Base-by-base conservation (phyloP, 2,888 invertebrate species). In the Ephialtes manifestator region DNA sequence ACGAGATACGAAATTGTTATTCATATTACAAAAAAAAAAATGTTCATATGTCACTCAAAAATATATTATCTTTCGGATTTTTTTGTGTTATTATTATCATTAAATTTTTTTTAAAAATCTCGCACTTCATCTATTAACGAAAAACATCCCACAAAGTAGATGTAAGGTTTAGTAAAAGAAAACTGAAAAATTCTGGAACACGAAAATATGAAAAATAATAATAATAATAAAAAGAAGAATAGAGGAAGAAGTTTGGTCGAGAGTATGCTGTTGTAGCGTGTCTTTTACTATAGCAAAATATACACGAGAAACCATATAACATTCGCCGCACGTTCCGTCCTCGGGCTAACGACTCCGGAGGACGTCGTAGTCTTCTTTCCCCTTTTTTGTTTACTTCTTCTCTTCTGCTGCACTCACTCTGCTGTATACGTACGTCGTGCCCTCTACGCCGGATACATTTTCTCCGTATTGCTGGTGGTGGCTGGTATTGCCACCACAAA, bases 281-380 rank as follows among this genome's bases (percentile, higher is more conserved):
- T 43, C 48, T 24, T 28, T 53, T n/a, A 20, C 24, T 43, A n/a
- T 13, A 70, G 75, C 46, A 71, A 75, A 55, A 76, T 75, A 71
- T 70, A 48, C 43, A 67, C 28, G 53, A 5, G 31, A 4, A 53
- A 53, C 53, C 68, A 51, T 80, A 20, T 51, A 81, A 70, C 39
- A 85, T 85, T 63, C 81, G 48, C 55, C 20, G 74, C 84, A 85
- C 84, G 84, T 81, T 78, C 75, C 65, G 48, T 79, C 74, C 70
- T 71, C 78, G 60, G 80, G 58, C 78, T 81, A 79, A 81, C 84
- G 84, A 84, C 81, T 55, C 60, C 46, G 81, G 63, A 81, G 77
- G 81, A 81, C 70, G 78, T 31, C 78, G 53, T 75, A 46, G 70
- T 81, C 75, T 81, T 75, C 48, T 63, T 60, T 51, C 51, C 24